Evolutionary conservation across 2,113 vertebrate species (phyloP).

Genomic region (Festucalex cinctus): DNA sequence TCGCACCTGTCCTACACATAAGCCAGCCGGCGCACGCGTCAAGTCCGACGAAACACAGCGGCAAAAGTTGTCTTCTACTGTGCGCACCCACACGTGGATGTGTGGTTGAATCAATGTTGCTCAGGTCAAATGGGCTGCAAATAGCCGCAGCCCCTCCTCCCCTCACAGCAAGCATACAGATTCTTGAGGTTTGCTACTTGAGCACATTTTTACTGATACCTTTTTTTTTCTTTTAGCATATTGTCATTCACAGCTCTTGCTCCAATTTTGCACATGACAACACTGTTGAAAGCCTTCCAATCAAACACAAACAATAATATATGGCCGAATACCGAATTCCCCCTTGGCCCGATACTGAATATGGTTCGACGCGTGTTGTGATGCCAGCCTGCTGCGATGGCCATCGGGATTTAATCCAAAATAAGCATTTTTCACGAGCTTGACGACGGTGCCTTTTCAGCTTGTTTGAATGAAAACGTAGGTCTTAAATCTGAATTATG

Average conservation of each 20-base stretch:
- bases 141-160: conserved; percentile 49
- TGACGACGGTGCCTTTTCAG: conserved; percentile 59
- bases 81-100: conserved; percentile 58
- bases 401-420: conserved; percentile 46
- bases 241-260: conserved; percentile 53
- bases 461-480: conserved; percentile 21
- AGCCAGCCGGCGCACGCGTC: conserved; percentile 36
- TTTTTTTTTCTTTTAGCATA: conserved; percentile 24
- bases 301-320: neutral
- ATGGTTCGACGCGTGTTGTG: conserved; percentile 22
- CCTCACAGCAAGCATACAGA: conserved; percentile 61
- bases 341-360: conserved; percentile 29
- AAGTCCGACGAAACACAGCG: conserved; percentile 27
- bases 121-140: conserved; percentile 69
- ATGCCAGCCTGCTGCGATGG: conserved; percentile 73
- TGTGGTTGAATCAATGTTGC: conserved; percentile 65
- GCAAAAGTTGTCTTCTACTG: conserved; percentile 26
- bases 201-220: conserved; percentile 28
- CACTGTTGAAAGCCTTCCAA: conserved; percentile 54
- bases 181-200: conserved; percentile 54
- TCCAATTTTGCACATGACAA: conserved; percentile 67
- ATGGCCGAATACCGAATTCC: conserved; percentile 18
- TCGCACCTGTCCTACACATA: conserved; percentile 99
- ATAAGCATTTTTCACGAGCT: conserved; percentile 29
- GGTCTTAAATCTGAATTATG: conserved; percentile 22